A percentile compares a stretch with the other conserved stretches of the same genome.
These are phyloP conservation scores for Tenebrio molitor DNA, from an alignment of 1,140 invertebrate genomes.

Conservation along the genomic window DNA sequence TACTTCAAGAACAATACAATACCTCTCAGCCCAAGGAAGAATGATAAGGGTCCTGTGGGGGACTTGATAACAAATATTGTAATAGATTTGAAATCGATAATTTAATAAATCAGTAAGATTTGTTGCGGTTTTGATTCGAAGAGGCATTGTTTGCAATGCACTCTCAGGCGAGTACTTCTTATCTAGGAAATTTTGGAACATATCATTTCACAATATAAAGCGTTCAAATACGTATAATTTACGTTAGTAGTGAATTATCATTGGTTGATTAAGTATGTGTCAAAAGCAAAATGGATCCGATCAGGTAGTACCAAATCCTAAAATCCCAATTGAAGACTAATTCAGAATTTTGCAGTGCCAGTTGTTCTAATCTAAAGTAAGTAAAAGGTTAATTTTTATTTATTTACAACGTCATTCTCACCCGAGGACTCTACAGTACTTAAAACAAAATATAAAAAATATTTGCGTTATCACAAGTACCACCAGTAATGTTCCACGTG, in stretches of 20 bases:
- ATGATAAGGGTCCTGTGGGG: background rate
- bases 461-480: background rate
- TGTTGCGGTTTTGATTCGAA: too few relatives aligned
- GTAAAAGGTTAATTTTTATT: background rate
- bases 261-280: too few relatives aligned
- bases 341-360: slow-evolving; percentile 29
- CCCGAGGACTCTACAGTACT: background rate
- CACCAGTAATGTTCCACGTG: background rate
- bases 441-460: background rate
- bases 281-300: too few relatives aligned
- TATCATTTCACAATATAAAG: too few relatives aligned
- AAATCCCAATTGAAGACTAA: too few relatives aligned
- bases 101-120: slow-evolving; percentile 27
- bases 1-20: slow-evolving; percentile 69
- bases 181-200: too few relatives aligned
- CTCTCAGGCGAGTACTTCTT: too few relatives aligned
- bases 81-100: slow-evolving; percentile 3
- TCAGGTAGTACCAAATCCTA: too few relatives aligned
- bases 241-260: too few relatives aligned
- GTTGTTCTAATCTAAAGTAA: slow-evolving; percentile 34
- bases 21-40: slow-evolving; percentile 49
- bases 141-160: too few relatives aligned
- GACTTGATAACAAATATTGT: too few relatives aligned
- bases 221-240: too few relatives aligned
- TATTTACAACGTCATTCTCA: background rate